Conservation (phyloP, 2,113 vertebrate genomes). For the Diglossa brunneiventris region DNA sequence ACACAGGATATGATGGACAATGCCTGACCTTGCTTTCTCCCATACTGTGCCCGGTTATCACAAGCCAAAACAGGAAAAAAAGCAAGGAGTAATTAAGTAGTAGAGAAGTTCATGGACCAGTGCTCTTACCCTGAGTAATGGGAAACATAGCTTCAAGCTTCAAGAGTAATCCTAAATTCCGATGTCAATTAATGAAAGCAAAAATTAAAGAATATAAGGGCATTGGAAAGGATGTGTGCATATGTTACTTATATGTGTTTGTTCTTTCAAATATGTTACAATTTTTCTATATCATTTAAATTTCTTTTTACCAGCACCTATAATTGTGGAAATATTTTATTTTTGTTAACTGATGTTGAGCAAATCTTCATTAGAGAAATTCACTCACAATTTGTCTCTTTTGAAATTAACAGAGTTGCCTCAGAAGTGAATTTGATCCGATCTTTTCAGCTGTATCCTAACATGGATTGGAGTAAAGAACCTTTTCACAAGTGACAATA, state of each 20-base stretch:
- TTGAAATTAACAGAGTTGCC: neutral
- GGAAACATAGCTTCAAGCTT: neutral
- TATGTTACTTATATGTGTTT: neutral
- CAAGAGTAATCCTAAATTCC: neutral
- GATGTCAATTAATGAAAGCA: neutral
- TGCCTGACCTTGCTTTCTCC: neutral
- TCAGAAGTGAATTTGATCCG: neutral
- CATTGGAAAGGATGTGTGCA: accelerated
- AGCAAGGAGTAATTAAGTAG: neutral
- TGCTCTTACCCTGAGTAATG: neutral
- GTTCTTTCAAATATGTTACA: neutral
- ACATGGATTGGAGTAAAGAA: neutral
- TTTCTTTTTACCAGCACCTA: neutral
- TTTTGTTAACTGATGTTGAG: neutral
- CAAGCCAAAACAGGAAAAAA: neutral
- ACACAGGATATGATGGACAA: neutral
- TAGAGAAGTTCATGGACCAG: neutral
- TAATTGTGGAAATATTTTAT: neutral
- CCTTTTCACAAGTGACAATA: neutral
- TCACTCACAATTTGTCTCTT: neutral
- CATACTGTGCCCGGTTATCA: accelerated
- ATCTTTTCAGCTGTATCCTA: neutral
- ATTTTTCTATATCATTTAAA: neutral
- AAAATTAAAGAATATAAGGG: neutral
- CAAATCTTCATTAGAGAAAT: neutral